Base-by-base conservation (phyloP, 1,140 invertebrate species). In the Fopius arisanus region DNA sequence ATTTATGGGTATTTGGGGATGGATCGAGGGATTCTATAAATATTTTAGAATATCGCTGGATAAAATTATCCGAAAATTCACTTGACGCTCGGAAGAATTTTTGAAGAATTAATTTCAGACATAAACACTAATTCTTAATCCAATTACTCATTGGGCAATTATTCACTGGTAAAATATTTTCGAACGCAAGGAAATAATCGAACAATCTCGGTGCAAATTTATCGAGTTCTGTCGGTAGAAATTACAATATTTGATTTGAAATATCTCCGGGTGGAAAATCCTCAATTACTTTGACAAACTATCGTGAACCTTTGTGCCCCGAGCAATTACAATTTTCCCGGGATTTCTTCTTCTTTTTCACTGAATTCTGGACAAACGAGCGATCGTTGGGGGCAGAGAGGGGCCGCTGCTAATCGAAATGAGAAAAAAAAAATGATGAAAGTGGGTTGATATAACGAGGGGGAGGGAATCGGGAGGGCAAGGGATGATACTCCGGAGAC, bases 401-500 rank as follows among this genome's bases (percentile, higher is more conserved):
- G 67, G 76, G 70, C 41, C 51, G 70, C 72, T 74, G 73, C 69
- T 75, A 76, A 79, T 77, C 75, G 75, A 76, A 69, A 76, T 63
- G 68, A 54, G 65, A 14, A 14, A 40, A 67, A 69, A 76, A 68
- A 73, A 66, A n/a, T n/a, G 68, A 48, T 66, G 74, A 77, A 68
- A 54, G 63, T 71, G 51, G 66, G 66, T 33, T 63, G 21, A 54
- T 21, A n/a, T 54, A 26, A 31, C 41, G 40, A 43, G 28, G 10
- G 21, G 21, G 41, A 29, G 41, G 66, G 65, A 14, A 19, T 16
- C 9, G 14, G 41, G 6, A 37, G 43, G 12, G 19, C 37, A 82
- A 83, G 80, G 85, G 83, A 86, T 85, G 83, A 85, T 85, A 85
- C 75, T 68, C 70, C 37, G 67, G 76, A 77, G 70, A 75, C 73